These are phyloP conservation scores for Lycodopsis pacificus DNA, from an alignment of 2,797 vertebrate genomes.

Conservation along the genomic window DNA sequence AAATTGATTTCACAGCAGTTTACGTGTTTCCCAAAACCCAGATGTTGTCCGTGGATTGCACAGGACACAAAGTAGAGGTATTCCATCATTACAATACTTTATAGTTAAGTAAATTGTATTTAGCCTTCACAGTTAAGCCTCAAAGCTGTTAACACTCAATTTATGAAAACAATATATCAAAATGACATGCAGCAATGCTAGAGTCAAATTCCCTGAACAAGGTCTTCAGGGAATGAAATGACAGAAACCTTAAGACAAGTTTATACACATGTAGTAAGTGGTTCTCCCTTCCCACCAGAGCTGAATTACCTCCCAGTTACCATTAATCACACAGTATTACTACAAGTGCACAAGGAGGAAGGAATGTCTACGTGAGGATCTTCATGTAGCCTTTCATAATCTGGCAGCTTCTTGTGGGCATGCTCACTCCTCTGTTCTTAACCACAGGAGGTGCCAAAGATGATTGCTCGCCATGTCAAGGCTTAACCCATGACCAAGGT, in stretches of 20 bases:
- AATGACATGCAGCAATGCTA: conserved; percentile 32
- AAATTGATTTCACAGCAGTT: neutral
- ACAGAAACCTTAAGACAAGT: conserved; percentile 36
- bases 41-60: conserved; percentile 12
- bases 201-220: conserved; percentile 10
- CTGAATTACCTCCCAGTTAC: conserved; percentile 32
- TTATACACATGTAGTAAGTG: conserved; percentile 45
- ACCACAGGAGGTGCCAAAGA: conserved; percentile 61
- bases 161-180: conserved; percentile 47
- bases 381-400: conserved; percentile 62
- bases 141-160: conserved; percentile 25
- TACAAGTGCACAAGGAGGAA: conserved; percentile 16
- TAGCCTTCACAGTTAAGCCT: conserved; percentile 27
- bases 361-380: conserved; percentile 73
- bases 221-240: conserved; percentile 22
- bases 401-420: conserved; percentile 62
- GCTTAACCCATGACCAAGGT: conserved; percentile 61
- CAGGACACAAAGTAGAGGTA: neutral
- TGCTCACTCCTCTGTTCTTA: conserved; percentile 52
- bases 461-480: conserved; percentile 59
- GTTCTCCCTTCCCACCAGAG: conserved; percentile 3
- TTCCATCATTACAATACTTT: conserved; percentile 24
- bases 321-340: conserved; percentile 42
- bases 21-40: neutral
- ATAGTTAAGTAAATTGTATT: conserved; percentile 27